Evolutionary conservation across 2,797 vertebrate genomes (phyloP), one percentile per base, ranked within the genome.

Genomic region (Danio choprae): DNA sequence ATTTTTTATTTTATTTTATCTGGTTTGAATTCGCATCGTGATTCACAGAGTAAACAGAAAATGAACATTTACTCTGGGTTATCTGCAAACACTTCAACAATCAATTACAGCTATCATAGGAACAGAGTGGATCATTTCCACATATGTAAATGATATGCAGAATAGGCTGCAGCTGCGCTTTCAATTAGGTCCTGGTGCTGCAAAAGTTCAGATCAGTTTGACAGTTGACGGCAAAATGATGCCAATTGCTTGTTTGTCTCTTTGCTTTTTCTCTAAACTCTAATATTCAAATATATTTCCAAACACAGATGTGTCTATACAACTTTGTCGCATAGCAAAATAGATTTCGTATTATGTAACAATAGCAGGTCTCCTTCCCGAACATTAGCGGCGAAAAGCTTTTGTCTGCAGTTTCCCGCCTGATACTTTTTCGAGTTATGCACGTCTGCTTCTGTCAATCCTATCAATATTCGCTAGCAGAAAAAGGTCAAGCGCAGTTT

Each of bases 401-500:
- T 43, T 67, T 55, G 43, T 43, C 38, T 43, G 71, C 74, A 60
- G 43, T 58, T 68, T 38, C 63, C 44, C 48, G 16, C 4, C 44
- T 58, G 40, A 41, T 38, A 13, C 29, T 60, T 43, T 71, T 50
- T 36, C 11, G 11, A 77, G 77, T 83, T 84, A 78, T 79, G 74
- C 36, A 79, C 77, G 74, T 83, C 74, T 77, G 68, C 79, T 74
- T 67, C 75, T 79, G 81, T 87, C 78, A 77, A 81, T 84, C 83
- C 83, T 65, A 87, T 88, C 79, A 87, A 89, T 91, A 89, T 89
- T 90, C 86, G 84, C 58, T 55, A 44, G 55, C 73, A 50, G 43
- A 13, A 40, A 88, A 89, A 91, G 87, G 89, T 90, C 85, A 84
- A 83, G 81, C 88, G 79, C 77, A 62, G 38, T 89, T 87, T 76